phyloP scores from a whole-genome alignment of 2,113 vertebrate genomes.

The Phylloscopus whistleri region DNA sequence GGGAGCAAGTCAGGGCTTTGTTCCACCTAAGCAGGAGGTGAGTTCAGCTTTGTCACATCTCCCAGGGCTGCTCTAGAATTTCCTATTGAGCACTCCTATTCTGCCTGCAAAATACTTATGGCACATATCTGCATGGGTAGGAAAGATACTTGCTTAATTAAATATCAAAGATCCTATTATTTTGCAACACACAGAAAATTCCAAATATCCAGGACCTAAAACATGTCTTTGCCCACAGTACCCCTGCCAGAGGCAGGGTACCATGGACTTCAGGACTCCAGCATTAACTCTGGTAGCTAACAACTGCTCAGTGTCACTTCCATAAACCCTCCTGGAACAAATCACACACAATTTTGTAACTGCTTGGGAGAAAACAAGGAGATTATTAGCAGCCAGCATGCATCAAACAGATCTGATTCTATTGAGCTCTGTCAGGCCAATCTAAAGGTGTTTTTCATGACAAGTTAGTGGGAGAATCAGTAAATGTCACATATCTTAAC shows the following conservation, averaged over 20 bases:
- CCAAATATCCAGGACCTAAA: background rate
- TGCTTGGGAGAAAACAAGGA: background rate
- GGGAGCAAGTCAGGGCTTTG: background rate
- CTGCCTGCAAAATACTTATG: background rate
- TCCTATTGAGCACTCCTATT: background rate
- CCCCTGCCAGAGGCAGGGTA: background rate
- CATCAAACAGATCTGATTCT: background rate
- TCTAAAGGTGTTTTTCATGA: background rate
- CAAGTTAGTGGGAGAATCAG: background rate
- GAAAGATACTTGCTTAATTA: background rate
- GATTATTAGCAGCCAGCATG: background rate
- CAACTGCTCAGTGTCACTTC: background rate
- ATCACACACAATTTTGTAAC: background rate
- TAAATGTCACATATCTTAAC: background rate
- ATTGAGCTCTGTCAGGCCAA: background rate
- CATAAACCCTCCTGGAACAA: background rate
- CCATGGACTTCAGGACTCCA: background rate
- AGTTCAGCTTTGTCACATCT: background rate
- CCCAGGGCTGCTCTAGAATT: background rate
- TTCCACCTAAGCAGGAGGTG: background rate
- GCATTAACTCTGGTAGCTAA: background rate
- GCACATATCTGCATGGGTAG: background rate
- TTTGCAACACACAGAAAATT: background rate
- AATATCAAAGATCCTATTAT: background rate
- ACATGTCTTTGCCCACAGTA: background rate